phyloP scores from a whole-genome alignment of 2,113 vertebrate genomes.

The Sylvietta virens region DNA sequence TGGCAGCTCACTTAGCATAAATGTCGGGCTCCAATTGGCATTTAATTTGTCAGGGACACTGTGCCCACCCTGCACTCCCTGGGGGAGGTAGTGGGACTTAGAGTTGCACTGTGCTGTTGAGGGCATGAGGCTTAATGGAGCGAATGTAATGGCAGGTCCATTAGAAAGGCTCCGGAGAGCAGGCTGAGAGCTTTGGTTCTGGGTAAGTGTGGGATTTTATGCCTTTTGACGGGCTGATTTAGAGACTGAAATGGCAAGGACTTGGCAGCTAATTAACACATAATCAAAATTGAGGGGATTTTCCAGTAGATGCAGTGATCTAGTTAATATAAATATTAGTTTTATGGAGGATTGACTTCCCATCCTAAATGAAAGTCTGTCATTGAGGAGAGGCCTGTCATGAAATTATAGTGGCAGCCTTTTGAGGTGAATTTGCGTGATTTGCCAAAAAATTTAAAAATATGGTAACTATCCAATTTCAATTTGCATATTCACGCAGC shows the following conservation, averaged over 20 bases:
- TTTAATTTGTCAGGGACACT: background rate
- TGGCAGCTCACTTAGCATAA: background rate
- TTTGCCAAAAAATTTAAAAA: conserved; percentile 4
- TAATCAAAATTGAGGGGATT: conserved; percentile 60
- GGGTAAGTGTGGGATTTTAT: conserved; percentile 18
- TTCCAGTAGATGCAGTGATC: conserved; percentile 34
- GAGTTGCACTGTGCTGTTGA: background rate
- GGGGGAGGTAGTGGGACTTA: background rate
- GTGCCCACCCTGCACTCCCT: background rate
- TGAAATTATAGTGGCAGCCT: background rate
- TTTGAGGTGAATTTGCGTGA: conserved; percentile 22
- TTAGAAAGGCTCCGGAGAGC: background rate
- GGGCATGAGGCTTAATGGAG: background rate
- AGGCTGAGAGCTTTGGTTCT: background rate
- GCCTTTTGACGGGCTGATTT: conserved; percentile 38
- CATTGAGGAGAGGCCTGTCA: background rate
- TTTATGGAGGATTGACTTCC: conserved; percentile 5
- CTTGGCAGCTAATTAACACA: conserved; percentile 64
- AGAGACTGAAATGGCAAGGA: conserved; percentile 52
- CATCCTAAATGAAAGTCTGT: conserved; percentile 18
- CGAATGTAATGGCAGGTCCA: background rate
- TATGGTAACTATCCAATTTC: background rate
- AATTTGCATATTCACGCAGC: conserved; percentile 8
- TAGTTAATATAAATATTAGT: conserved; percentile 38
- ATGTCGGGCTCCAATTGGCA: background rate